These are phyloP conservation scores for Dipus sagitta DNA, from an alignment of 2,797 vertebrate genomes.

Conservation along the genomic window DNA sequence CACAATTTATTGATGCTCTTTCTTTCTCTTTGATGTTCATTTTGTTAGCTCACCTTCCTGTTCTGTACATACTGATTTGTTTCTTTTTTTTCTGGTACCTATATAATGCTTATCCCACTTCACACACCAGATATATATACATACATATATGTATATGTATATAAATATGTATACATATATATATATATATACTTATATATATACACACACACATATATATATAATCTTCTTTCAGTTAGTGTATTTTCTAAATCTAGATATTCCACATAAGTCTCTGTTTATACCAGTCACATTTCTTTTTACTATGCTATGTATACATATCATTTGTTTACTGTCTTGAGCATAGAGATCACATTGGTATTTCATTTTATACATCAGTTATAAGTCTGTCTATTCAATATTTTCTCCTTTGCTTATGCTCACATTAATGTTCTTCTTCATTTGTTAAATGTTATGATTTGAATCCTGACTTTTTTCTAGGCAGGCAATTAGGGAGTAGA, in stretches of 20 bases:
- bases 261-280: background rate
- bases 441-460: background rate
- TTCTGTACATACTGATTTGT: background rate
- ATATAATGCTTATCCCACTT: background rate
- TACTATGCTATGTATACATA: background rate
- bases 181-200: no score
- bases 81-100: background rate
- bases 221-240: background rate
- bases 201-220: background rate
- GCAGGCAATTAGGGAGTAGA: background rate
- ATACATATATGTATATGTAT: no score
- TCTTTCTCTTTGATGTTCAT: background rate
- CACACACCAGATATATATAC: background rate
- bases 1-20: background rate
- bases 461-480: background rate
- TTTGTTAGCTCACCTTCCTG: background rate
- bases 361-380: background rate
- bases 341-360: background rate
- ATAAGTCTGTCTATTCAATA: background rate
- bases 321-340: background rate
- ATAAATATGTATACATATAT: no score
- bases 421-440: background rate
- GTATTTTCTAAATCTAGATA: background rate
- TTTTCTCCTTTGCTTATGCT: background rate
- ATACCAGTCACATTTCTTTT: background rate